Evolutionary conservation across 2,888 invertebrate species (phyloP).

Genomic region (Seira musarum): DNA sequence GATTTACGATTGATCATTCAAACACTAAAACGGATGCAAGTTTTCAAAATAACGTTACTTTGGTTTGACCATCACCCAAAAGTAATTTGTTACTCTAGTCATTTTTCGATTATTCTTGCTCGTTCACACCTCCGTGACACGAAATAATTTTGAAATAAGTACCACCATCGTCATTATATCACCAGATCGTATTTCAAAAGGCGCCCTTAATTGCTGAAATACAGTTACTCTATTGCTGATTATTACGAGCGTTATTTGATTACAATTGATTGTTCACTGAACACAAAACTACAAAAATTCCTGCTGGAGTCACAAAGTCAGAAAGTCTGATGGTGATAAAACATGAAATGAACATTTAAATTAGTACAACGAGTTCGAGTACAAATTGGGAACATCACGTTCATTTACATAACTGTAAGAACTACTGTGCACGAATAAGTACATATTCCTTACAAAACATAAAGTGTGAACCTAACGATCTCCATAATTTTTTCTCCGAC

Average conservation of each 20-base stretch:
- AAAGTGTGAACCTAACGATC: slow-evolving; percentile 17
- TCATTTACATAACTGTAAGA: background rate
- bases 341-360: background rate
- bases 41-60: no score
- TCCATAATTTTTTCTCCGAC: slow-evolving; percentile 10
- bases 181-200: background rate
- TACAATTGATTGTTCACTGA: background rate
- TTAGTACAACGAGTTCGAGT: background rate
- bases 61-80: no score
- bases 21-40: no score
- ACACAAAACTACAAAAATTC: background rate
- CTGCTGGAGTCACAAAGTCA: background rate
- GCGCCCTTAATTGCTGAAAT: slow-evolving; percentile 3
- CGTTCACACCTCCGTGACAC: slow-evolving; percentile 4
- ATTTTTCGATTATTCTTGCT: no score
- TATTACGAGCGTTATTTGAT: background rate
- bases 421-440: slow-evolving; percentile 6
- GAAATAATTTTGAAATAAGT: no score
- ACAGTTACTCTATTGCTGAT: slow-evolving; percentile 15
- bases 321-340: no score
- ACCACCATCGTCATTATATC: background rate
- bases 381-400: slow-evolving; percentile 7
- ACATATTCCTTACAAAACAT: background rate
- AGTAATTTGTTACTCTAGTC: no score
- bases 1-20: no score